Evolutionary conservation across 2,797 vertebrate genomes (phyloP), one percentile per base, ranked within the genome.

Genomic region (Semotilus atromaculatus): DNA sequence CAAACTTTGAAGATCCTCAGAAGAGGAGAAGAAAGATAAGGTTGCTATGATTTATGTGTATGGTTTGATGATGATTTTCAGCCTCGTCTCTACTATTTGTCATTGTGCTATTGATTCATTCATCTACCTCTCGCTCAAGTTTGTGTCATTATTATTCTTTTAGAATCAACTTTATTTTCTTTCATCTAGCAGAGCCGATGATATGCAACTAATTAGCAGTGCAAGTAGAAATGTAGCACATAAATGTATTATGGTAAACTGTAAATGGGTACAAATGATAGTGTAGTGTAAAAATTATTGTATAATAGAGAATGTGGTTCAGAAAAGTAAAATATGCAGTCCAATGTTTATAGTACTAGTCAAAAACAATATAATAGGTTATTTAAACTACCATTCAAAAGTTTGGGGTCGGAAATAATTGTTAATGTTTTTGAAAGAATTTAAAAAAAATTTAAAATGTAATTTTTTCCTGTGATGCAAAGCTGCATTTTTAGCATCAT

Each of bases 11-110:
- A 48, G 66, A 68, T 14, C 23, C 74, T 79, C 70, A 81, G 79
- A 79, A 86, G 82, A 85, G 51, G 38, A 7, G 82, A 74, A 81
- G 45, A 72, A 64, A 88, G 84, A 88, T 87, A 87, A 78, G 73
- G 40, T 21, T 40, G 48, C 19, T 80, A 21, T 75, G 83, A 88
- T 85, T 88, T 79, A 64, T 74, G 62, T 66, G 43, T 53, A 76
- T 75, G 60, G 36, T 82, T 75, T 79, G 51, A 77, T 71, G 64
- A 64, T 43, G 80, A 29, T 5, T 36, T 67, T 80, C 19, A 26
- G 53, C 13, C 26, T 72, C 34, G 10, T 43, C 18, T 18, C 45
- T 38, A 48, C 8, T 43, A 45, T 86, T 73, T 60, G 60, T 84
- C 62, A 66, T 76, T 19, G 5, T 82, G 64, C 73, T 70, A 43